A percentile compares a stretch with the other conserved stretches of the same genome.
Conservation (phyloP, 2,888 invertebrate genomes). For the Pandemis corylana region DNA sequence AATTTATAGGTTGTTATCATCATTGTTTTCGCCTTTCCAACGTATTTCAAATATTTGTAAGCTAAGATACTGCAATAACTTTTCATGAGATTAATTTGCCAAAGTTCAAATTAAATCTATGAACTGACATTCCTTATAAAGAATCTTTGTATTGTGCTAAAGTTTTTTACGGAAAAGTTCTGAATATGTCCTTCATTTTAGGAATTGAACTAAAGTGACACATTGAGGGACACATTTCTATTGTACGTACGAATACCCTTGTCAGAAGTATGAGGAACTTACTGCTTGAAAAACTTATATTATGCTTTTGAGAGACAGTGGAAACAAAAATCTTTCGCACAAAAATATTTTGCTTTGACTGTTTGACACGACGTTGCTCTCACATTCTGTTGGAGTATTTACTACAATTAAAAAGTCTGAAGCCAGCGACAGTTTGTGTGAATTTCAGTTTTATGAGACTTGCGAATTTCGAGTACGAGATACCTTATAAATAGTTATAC, state of each 20-base stretch:
- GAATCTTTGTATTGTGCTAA: conserved; percentile 8
- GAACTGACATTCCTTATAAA: not conserved
- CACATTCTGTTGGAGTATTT: not conserved
- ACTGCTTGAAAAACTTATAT: not conserved
- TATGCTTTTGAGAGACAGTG: conserved; percentile 1
- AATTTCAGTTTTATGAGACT: too few species aligned
- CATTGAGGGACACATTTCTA: conserved; percentile 28
- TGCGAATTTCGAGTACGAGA: too few species aligned
- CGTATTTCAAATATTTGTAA: too few species aligned
- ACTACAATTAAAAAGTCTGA: too few species aligned
- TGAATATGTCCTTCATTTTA: conserved; percentile 2
- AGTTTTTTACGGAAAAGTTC: conserved; percentile 13
- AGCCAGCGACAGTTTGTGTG: too few species aligned
- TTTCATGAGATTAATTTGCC: not conserved
- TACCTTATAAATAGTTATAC: too few species aligned
- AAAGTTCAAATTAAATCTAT: not conserved
- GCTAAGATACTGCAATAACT: too few species aligned
- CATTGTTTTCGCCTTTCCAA: too few species aligned
- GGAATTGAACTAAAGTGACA: conserved; percentile 29
- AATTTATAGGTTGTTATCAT: too few species aligned
- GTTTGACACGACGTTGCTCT: not conserved
- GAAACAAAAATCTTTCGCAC: not conserved
- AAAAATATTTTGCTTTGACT: not conserved
- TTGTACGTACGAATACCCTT: conserved; percentile 18
- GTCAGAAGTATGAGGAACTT: conserved; percentile 21